A percentile compares a stretch with the other conserved stretches of the same genome.
These are phyloP conservation scores for Polyommatus icarus DNA, from an alignment of 2,888 invertebrate genomes.

Conservation along the genomic window DNA sequence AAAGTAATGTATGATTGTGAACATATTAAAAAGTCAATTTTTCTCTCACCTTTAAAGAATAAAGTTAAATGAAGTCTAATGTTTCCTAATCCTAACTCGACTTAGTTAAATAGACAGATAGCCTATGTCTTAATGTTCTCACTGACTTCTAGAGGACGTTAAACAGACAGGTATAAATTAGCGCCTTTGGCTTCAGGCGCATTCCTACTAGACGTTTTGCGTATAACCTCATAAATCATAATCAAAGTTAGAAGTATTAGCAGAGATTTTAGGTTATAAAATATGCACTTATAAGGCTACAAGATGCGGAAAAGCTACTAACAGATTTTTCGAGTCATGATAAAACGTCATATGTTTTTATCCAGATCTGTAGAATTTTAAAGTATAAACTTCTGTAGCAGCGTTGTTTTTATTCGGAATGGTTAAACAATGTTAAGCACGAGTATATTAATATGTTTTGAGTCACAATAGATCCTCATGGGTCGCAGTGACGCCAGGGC, in stretches of 20 bases:
- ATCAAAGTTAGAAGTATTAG: background rate
- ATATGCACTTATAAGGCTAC: background rate
- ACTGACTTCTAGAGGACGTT: background rate
- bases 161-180: conserved; percentile 13
- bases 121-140: background rate
- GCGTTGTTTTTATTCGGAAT: no score
- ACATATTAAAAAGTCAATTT: no score
- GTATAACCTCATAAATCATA: conserved; percentile 28
- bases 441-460: no score
- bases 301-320: background rate
- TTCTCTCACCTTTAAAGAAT: background rate
- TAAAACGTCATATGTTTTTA: background rate
- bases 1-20: no score
- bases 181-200: background rate
- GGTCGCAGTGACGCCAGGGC: no score
- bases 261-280: background rate
- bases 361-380: no score
- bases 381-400: no score
- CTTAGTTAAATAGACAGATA: background rate
- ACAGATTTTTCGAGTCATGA: background rate
- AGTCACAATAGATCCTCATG: no score
- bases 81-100: background rate
- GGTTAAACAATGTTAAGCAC: no score
- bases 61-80: background rate
- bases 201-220: background rate